These are phyloP conservation scores for Meriones psammophilus DNA, from an alignment of 2,797 vertebrate species.

Conservation along the genomic window DNA sequence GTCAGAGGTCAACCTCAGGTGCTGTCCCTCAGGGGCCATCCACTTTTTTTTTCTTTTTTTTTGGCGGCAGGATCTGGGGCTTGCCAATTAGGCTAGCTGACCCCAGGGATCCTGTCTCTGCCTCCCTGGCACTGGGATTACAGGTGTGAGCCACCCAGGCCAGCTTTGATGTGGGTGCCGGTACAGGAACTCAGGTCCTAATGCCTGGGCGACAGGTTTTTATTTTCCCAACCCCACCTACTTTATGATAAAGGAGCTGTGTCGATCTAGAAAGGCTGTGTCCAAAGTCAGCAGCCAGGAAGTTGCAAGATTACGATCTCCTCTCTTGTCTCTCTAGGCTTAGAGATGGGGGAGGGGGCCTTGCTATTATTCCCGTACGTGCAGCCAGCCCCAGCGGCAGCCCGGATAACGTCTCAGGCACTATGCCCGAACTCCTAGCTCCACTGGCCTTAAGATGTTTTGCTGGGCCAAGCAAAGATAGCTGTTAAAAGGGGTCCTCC, in stretches of 20 bases:
- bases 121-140: neutral
- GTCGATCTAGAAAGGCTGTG: neutral
- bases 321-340: neutral
- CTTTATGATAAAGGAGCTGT: neutral
- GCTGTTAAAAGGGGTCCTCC: neutral
- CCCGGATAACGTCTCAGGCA: neutral
- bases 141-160: neutral
- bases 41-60: neutral
- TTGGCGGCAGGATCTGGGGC: neutral
- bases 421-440: neutral
- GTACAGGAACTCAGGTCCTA: neutral
- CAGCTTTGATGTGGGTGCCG: neutral
- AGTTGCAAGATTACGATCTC: neutral
- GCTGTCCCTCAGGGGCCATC: neutral
- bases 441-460: fast-evolving
- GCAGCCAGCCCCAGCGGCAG: neutral
- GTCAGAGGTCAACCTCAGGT: neutral
- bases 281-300: neutral
- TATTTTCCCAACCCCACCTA: neutral
- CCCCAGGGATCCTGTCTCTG: neutral
- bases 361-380: neutral
- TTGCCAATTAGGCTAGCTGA: neutral
- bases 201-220: neutral
- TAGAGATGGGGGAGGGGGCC: neutral
- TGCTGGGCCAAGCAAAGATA: neutral